Percentiles rank a stretch among this genome's conserved stretches.
These are phyloP conservation scores for Ptychodera flava DNA, from an alignment of 35 echinoderm and acorn worm species.

Conservation along the genomic window DNA sequence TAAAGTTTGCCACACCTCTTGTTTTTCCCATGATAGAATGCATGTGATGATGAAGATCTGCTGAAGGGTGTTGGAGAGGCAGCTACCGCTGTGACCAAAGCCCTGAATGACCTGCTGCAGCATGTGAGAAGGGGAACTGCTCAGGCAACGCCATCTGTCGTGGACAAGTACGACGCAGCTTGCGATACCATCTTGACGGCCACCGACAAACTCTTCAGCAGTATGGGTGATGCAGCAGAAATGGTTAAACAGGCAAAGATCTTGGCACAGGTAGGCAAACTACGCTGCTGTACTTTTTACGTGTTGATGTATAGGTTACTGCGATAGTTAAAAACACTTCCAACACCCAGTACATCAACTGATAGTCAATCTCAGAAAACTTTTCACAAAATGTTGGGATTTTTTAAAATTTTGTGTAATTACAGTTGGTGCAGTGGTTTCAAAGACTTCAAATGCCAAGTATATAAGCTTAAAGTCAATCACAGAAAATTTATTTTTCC, in stretches of 20 bases:
- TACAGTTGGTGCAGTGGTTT: no score
- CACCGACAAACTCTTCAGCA: conserved; percentile 83
- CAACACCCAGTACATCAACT: no score
- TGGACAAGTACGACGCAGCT: conserved; percentile 60
- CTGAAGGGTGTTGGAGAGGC: conserved; percentile 63
- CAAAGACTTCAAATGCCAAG: no score
- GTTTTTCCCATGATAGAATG: conserved; percentile 48
- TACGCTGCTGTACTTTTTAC: neutral
- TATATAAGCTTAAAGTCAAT: no score
- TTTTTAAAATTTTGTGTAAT: no score
- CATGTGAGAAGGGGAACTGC: conserved; percentile 82
- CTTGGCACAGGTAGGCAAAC: conserved; percentile 63
- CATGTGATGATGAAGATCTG: conserved; percentile 81
- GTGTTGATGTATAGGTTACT: no score
- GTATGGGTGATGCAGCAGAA: conserved; percentile 86
- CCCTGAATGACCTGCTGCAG: conserved; percentile 77
- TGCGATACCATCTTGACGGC: conserved; percentile 85
- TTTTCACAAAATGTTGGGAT: no score
- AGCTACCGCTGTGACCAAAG: conserved; percentile 84
- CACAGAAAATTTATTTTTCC: no score
- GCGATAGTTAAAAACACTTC: no score
- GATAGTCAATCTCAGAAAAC: no score
- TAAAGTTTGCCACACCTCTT: no score
- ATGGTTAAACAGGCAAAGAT: conserved; percentile 98
- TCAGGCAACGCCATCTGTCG: conserved; percentile 31